Base-by-base conservation (phyloP, 2,113 vertebrate species). In the Gymnorhina tibicen region DNA sequence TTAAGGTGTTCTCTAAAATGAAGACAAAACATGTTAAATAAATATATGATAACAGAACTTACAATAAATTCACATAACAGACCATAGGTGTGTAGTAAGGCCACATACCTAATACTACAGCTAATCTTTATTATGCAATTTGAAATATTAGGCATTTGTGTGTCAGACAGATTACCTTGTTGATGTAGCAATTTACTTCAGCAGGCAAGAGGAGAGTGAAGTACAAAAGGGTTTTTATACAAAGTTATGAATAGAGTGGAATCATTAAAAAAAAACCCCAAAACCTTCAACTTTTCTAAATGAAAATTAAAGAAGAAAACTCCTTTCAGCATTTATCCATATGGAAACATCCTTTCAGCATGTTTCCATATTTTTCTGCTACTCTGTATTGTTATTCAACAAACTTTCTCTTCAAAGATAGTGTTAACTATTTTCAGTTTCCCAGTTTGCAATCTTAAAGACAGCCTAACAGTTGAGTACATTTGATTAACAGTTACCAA, bases 1-100 rank as follows among this genome's bases (percentile, higher is more conserved):
- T 23, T 72, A 32, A 52, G 39, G 39, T 1, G n/a, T 49, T 91
- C 80, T 6, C 97, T 98, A 94, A 94, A 97, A 97, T 1, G 30
- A 87, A 96, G 64, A 87, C 15, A 95, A 81, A 92, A 52, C 16
- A 26, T 2, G 4, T 67, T 79, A 59, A 47, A 86, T 42, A 56
- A 84, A 96, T 67, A 15, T 9, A 26, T 53, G 37, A 49, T 64
- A 81, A 37, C 4, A 68, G 49, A 87, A 63, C 42, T 76, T 78
- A 68, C 6, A 42, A 5, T 20, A 52, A 74, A 26, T 68, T 59
- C 44, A 42, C 27, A 49, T 62, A 79, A 37, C 8, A 67, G 47
- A 87, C 11, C 28, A 30, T 9, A 68, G 23, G 17, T 42, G 42
- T 52, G 26, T 13, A 50, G 37, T 50, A 52, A 95, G 55, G 72